phyloP scores from a whole-genome alignment of 1,140 invertebrate species.

The Ectropis grisescens region DNA sequence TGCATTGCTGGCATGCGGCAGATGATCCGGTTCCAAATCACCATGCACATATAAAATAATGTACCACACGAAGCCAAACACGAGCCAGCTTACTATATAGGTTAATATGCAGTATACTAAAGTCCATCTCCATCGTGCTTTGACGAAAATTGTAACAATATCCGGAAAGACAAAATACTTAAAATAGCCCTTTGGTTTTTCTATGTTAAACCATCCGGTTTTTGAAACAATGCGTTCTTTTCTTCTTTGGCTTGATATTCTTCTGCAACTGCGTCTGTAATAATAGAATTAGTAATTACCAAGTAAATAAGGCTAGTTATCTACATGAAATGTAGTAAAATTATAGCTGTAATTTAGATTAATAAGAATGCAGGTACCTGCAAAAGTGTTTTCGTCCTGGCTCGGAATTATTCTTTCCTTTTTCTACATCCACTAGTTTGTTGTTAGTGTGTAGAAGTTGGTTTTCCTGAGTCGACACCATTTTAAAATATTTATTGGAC shows the following conservation, averaged over 20 bases:
- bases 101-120: conserved; percentile 75
- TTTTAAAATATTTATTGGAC: too few species aligned
- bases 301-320: too few species aligned
- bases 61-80: conserved; percentile 77
- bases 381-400: neutral
- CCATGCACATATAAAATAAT: conserved; percentile 74
- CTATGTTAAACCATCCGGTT: conserved; percentile 77
- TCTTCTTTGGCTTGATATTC: conserved; percentile 12
- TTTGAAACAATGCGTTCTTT: conserved; percentile 72
- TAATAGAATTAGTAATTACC: too few species aligned
- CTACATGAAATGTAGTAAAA: too few species aligned
- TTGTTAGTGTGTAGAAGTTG: too few species aligned
- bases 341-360: too few species aligned
- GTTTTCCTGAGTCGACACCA: conserved; percentile 9
- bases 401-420: neutral
- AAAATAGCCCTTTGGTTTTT: conserved; percentile 73
- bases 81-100: conserved; percentile 76
- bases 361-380: too few species aligned
- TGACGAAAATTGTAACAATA: conserved; percentile 62
- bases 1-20: conserved; percentile 19
- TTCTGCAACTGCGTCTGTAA: conserved; percentile 18
- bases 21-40: conserved; percentile 67
- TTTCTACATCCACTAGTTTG: conserved; percentile 11
- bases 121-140: conserved; percentile 78
- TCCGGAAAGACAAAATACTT: conserved; percentile 71